Evolutionary conservation across 2,888 invertebrate species (phyloP).

Genomic region (Thecocarcelia acutangulata): DNA sequence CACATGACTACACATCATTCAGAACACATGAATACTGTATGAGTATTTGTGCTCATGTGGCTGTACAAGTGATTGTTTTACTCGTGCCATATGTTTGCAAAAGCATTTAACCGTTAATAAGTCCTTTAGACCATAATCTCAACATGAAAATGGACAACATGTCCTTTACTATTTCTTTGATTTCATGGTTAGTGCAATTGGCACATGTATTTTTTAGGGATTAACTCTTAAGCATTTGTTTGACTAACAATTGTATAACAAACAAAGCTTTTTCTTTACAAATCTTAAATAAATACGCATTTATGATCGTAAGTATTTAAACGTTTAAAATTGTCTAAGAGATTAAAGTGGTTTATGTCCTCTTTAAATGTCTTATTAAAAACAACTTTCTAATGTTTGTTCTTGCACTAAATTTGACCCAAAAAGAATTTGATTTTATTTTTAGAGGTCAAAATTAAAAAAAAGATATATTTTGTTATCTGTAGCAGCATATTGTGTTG

Average conservation of each 20-base stretch:
- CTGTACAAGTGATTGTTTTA: slow-evolving; percentile 2
- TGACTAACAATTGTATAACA: slow-evolving; percentile 49
- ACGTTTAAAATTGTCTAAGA: slow-evolving; percentile 39
- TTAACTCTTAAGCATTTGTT: slow-evolving; percentile 54
- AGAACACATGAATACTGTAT: slow-evolving; percentile 3
- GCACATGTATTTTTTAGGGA: slow-evolving; percentile 53
- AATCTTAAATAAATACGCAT: slow-evolving; percentile 26
- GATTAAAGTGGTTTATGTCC: slow-evolving; percentile 45
- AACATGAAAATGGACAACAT: slow-evolving; percentile 56
- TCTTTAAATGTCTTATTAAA: slow-evolving; percentile 26
- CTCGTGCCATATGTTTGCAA: slow-evolving; percentile 58
- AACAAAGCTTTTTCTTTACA: slow-evolving; percentile 32
- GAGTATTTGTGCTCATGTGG: background rate
- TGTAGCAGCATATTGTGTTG: background rate
- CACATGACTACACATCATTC: background rate
- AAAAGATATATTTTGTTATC: background rate
- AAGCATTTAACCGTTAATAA: slow-evolving; percentile 68
- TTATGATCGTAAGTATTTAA: slow-evolving; percentile 6
- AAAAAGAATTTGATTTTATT: slow-evolving; percentile 7
- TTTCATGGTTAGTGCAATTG: slow-evolving; percentile 59
- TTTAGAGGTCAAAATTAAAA: slow-evolving; percentile 7
- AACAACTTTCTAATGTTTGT: background rate
- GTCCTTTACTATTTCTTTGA: slow-evolving; percentile 44
- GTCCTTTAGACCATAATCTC: slow-evolving; percentile 64
- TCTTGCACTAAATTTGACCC: slow-evolving; percentile 16